Evolutionary conservation across 1,140 invertebrate species (phyloP), one percentile per base, ranked within the genome.

Genomic region (Diploscapter pachys): DNA sequence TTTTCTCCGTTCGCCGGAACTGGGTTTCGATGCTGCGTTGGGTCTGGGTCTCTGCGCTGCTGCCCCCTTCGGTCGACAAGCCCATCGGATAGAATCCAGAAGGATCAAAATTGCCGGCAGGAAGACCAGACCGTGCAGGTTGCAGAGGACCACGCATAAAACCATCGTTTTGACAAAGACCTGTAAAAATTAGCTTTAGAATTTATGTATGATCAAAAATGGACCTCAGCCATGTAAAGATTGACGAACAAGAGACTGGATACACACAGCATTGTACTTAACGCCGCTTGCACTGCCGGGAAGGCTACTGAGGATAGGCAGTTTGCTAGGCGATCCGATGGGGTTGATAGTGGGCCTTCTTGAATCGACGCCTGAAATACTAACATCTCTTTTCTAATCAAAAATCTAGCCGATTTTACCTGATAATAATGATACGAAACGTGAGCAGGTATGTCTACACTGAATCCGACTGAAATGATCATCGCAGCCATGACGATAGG

Each of bases 381-480:
- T 3, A 8, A 65, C 48, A 48, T 11, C 9, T 11, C 2, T 63
- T n/a, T 9, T 5, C n/a, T 11, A 5, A 57, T 57, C 4, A 57
- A 4, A 61, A 31, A 31, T 51, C n/a, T 5, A 11, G 52, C 63
- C 73, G 73, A 55, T 70, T 78, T 71, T 50, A 83, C 82, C 62
- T 79, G 3, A 92, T 93, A 56, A 57, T 85, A 85, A 68, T 85
- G 83, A 72, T 88, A 87, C 66, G 84, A 85, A 11, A 87, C 86
- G 69, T 88, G 87, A 50, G 86, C 87, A 51, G 87, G 85, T 69
- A 86, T 88, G 79, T 88, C 87, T 4, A 88, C 86, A 55, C 85
- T 86, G 78, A 86, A 87, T n/a, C 87, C 87, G 8, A 88, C 85
- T 49, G 86, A 86, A 78, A 88, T 88, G 53, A 88, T 86, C 67